Percentiles rank a stretch among this genome's conserved stretches.
Conservation (phyloP, 2,113 vertebrate species). For the Arizona elegans region DNA sequence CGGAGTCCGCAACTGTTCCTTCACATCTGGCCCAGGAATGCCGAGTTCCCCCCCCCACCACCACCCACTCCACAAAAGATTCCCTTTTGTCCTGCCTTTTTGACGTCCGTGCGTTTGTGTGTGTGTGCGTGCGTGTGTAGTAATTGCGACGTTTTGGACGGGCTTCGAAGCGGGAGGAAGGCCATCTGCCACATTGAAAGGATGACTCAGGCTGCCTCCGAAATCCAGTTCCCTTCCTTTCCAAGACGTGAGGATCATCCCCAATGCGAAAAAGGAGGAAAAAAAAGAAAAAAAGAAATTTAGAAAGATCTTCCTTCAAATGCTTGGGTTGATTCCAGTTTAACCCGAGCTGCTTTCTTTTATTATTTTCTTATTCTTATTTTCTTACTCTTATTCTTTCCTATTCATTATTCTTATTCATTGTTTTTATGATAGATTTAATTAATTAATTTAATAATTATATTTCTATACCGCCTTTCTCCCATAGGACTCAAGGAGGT, state of each 20-base stretch:
- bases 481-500: too few relatives aligned
- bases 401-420: background rate
- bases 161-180: background rate
- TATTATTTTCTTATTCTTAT: too few relatives aligned
- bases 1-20: background rate
- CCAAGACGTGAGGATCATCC: background rate
- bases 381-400: background rate
- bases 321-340: slow-evolving; percentile 46
- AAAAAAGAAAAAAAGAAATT: background rate
- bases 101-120: background rate
- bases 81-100: slow-evolving; percentile 44
- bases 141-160: slow-evolving; percentile 26
- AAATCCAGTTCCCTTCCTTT: background rate
- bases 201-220: background rate
- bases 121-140: background rate
- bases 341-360: slow-evolving; percentile 42
- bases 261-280: background rate
- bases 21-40: background rate
- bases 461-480: too few relatives aligned
- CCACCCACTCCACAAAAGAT: background rate
- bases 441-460: too few relatives aligned
- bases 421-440: background rate
- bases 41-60: background rate
- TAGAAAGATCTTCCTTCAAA: slow-evolving; percentile 42
- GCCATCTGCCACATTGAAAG: background rate